These are phyloP conservation scores for Calvadosia cruxmelitensis DNA, from an alignment of 30 jellyfish, hydroid and myxozoan species.

Conservation along the genomic window DNA sequence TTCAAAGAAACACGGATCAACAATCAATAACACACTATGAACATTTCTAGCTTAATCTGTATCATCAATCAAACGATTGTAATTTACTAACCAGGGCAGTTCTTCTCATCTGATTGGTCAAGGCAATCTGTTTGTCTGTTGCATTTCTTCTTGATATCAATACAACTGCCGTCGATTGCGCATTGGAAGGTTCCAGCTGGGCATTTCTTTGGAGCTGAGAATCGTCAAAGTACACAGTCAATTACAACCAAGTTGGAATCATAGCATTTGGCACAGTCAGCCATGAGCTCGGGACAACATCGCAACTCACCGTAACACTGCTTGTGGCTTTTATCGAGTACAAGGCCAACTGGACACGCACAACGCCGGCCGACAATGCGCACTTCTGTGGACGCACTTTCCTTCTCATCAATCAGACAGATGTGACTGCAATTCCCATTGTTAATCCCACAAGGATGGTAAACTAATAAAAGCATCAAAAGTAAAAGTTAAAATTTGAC, in stretches of 20 bases:
- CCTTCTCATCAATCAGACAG: conserved; percentile 31
- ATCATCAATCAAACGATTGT: background rate
- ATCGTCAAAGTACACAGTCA: background rate
- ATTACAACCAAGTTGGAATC: background rate
- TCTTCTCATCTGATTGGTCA: conserved; percentile 62
- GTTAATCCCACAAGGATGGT: conserved; percentile 70
- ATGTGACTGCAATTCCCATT: conserved; percentile 89
- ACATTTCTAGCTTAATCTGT: background rate
- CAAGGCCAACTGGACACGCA: conserved; percentile 72
- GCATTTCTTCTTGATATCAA: conserved; percentile 42
- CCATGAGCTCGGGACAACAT: background rate
- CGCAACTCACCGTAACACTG: conserved; percentile 2
- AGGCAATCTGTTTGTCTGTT: conserved; percentile 41
- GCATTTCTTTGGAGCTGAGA: background rate
- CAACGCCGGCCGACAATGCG: conserved; percentile 46
- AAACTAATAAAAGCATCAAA: conserved; percentile 6
- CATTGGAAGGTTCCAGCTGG: conserved; percentile 6
- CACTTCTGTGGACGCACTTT: conserved; percentile 48
- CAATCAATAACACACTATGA: background rate
- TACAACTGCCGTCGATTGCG: conserved; percentile 44
- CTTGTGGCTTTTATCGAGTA: conserved; percentile 18
- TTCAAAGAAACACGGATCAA: background rate
- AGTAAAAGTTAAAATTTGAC: too few relatives aligned
- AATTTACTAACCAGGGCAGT: conserved; percentile 26
- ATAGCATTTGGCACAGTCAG: background rate